Conservation (phyloP, 1,140 invertebrate species). For the Heliconius congener region DNA sequence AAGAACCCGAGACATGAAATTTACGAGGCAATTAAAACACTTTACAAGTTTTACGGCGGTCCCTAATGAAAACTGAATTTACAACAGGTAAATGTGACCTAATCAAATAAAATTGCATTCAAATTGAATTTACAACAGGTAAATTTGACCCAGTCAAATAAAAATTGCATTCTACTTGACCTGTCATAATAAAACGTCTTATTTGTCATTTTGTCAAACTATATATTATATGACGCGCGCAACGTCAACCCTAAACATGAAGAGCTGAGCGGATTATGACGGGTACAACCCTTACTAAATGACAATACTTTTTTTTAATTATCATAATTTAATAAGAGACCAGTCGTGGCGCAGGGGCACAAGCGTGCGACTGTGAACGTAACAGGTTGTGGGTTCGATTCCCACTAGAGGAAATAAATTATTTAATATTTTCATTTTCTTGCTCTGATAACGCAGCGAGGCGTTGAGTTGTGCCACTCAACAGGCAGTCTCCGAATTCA, state of each 20-base stretch:
- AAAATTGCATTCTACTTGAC: slow-evolving; percentile 40
- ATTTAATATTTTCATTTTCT: no score
- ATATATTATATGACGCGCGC: slow-evolving; percentile 40
- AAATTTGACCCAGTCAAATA: slow-evolving; percentile 35
- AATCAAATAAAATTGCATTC: slow-evolving; percentile 38
- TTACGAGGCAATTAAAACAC: slow-evolving; percentile 11
- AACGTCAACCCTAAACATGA: slow-evolving; percentile 47
- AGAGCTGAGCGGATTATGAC: slow-evolving; percentile 54
- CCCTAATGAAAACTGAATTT: slow-evolving; percentile 40
- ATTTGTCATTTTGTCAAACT: slow-evolving; percentile 57
- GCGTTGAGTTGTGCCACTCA: no score
- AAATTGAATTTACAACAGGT: slow-evolving; percentile 40
- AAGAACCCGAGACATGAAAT: not conserved
- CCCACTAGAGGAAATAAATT: no score
- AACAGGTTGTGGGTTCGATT: no score
- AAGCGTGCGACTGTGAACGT: no score
- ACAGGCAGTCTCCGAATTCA: no score
- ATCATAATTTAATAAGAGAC: not conserved
- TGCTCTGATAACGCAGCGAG: no score
- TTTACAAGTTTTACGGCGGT: slow-evolving; percentile 36
- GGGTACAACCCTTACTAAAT: slow-evolving; percentile 38
- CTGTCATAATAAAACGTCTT: slow-evolving; percentile 48
- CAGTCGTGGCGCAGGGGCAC: no score
- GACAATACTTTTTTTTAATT: slow-evolving; percentile 33
- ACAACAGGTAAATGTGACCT: slow-evolving; percentile 32